Evolutionary conservation across 2,888 invertebrate genomes (phyloP), one percentile per base, ranked within the genome.

Genomic region (Melinaea menophilus): DNA sequence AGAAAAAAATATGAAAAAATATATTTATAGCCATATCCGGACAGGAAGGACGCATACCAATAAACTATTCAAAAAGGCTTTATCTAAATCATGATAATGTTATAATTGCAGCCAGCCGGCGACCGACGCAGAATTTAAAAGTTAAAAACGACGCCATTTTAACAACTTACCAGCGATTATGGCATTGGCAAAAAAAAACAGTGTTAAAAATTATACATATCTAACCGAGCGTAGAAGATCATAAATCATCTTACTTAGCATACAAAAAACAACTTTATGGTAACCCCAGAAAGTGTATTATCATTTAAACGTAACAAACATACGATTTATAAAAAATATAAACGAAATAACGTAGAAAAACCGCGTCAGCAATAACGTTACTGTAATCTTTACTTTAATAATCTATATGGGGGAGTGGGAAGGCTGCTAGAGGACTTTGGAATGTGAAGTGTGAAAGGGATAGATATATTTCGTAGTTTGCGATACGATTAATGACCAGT

Each of bases 61-160:
- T 83, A 81, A 84, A 80, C 71, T 79, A 80, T 80, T 79, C 81
- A 80, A 80, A 82, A 77, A 74, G 70, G 73, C 68, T 79, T 82
- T 88, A 89, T 90, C 89, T 80, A 77, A 79, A 90, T 90, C 90
- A 81, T 79, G 88, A 90, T 89, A 90, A 79, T 77, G 41, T 9
- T 9, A 41, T 71, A 89, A 90, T 89, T 90, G 84, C 83, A 77
- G 82, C 81, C 84, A 81, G 78, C 82, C 73, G 76, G 77, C 78
- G 75, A 77, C 78, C 74, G 78, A 77, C 85, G 85, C 78, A 77
- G 79, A 81, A 78, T 75, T 74, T 72, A 80, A 83, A 80, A 80
- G 77, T 79, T 82, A 83, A 84, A 84, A 79, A 72, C 71, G 71
- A 79, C 80, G 82, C 86, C 87, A 88, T 87, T 81, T 79, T 73